Evolutionary conservation across 92 coral and sea anemone species (phyloP).

Genomic region (Blastomussa wellsi): DNA sequence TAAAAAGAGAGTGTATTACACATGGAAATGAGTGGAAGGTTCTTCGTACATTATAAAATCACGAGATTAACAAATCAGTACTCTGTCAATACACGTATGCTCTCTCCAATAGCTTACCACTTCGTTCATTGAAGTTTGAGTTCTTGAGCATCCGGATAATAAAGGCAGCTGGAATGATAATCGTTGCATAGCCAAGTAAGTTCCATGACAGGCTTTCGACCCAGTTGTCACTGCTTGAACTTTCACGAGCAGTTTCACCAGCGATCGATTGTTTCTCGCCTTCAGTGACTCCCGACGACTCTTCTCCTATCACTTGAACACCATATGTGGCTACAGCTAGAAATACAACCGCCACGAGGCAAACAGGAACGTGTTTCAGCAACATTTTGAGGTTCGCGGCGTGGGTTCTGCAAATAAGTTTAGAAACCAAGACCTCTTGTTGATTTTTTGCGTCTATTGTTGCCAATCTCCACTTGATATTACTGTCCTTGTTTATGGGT

Average conservation of each 20-base stretch:
- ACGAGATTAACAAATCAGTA: neutral
- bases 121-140: slow-evolving; percentile 84
- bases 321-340: slow-evolving; percentile 14
- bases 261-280: neutral
- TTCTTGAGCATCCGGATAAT: slow-evolving; percentile 84
- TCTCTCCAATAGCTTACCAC: slow-evolving; percentile 47
- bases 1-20: too few relatives aligned
- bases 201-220: slow-evolving; percentile 80
- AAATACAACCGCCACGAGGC: neutral
- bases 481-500: neutral
- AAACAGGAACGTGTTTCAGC: neutral
- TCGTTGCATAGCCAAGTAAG: slow-evolving; percentile 88
- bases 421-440: neutral
- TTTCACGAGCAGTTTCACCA: neutral
- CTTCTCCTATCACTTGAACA: slow-evolving; percentile 14
- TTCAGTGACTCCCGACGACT: slow-evolving; percentile 1
- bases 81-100: slow-evolving; percentile 4
- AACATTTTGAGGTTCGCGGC: slow-evolving; percentile 7
- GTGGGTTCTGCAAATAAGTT: neutral
- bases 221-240: slow-evolving; percentile 59
- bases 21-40: too few relatives aligned
- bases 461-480: neutral
- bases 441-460: neutral
- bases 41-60: too few relatives aligned
- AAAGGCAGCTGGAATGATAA: slow-evolving; percentile 80